These are phyloP conservation scores for Leptoclinus maculatus DNA, from an alignment of 2,797 vertebrate genomes.

Conservation along the genomic window DNA sequence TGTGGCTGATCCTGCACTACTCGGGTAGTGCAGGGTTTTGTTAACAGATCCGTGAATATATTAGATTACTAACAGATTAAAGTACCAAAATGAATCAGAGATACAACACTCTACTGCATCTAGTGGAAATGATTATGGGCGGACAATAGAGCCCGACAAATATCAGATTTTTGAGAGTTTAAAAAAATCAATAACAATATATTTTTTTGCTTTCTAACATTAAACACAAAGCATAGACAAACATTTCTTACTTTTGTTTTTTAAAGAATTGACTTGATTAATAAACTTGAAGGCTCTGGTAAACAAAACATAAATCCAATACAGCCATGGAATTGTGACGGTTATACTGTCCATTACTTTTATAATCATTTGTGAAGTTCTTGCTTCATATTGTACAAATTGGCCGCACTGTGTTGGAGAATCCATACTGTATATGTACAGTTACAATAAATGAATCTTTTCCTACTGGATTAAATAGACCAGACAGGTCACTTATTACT, in stretches of 20 bases:
- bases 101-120: not conserved
- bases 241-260: not conserved
- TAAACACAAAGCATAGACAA: not conserved
- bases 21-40: not conserved
- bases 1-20: conserved; percentile 25
- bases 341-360: not conserved
- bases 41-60: not conserved
- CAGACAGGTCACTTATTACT: not conserved
- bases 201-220: not conserved
- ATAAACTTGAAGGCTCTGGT: not conserved
- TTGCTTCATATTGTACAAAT: not conserved
- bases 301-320: not conserved
- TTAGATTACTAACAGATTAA: not conserved
- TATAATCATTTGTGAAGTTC: not conserved
- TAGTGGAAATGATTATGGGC: not conserved
- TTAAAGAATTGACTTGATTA: not conserved
- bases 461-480: not conserved
- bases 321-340: not conserved
- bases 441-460: not conserved
- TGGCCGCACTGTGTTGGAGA: not conserved
- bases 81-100: not conserved
- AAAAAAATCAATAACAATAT: not conserved
- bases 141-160: not conserved
- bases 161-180: not conserved
- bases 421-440: not conserved